These are phyloP conservation scores for Holothuria leucospilota DNA, from an alignment of 53 echinoderm and acorn worm species.

Conservation along the genomic window DNA sequence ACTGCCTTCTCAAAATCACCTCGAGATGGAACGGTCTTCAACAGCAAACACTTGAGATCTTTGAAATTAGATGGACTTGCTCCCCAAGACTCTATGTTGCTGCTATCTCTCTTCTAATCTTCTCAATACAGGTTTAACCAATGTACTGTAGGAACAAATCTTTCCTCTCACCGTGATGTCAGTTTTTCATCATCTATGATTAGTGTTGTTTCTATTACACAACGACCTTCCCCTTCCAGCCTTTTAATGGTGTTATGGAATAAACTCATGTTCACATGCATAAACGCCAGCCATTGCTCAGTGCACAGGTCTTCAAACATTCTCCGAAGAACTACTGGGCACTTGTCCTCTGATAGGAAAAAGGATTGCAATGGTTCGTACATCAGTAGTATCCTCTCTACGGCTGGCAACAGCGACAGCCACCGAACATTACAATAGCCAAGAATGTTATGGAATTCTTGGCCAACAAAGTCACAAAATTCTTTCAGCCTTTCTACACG, in stretches of 20 bases:
- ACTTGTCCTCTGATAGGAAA: constrained; percentile 5
- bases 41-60: constrained; percentile 19
- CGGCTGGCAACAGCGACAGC: constrained; percentile 3
- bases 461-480: constrained; percentile 17
- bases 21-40: constrained; percentile 11
- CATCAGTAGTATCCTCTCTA: background rate
- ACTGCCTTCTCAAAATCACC: constrained; percentile 13
- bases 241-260: background rate
- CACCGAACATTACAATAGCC: constrained; percentile 14
- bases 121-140: background rate
- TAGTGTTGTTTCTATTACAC: background rate
- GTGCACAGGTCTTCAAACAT: constrained; percentile 19
- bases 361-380: background rate
- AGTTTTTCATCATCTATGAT: background rate
- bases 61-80: background rate
- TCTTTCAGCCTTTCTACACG: background rate
- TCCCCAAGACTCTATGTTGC: background rate
- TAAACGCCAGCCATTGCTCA: constrained; percentile 1
- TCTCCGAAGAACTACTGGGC: constrained; percentile 5
- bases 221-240: background rate
- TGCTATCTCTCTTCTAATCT: background rate
- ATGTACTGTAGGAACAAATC: background rate
- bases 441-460: background rate
- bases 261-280: constrained; percentile 3
- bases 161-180: background rate